Evolutionary conservation across 2,888 invertebrate species (phyloP).

Genomic region (Cerastis leucographa): DNA sequence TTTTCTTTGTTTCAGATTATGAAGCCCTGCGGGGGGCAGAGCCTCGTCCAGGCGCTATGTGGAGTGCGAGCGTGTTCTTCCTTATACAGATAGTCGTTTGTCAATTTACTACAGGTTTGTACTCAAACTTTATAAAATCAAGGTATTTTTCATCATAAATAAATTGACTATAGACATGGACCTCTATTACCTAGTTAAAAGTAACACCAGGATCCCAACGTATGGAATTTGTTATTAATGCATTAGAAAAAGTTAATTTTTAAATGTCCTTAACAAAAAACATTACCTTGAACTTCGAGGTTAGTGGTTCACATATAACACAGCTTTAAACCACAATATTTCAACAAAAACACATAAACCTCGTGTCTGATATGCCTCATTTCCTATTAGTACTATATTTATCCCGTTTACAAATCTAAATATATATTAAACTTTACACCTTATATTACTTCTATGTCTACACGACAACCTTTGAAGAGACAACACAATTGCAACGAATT

Average conservation of each 20-base stretch:
- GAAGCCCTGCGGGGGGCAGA: slow-evolving; percentile 82
- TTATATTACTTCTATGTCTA: no score
- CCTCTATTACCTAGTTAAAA: not conserved
- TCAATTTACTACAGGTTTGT: slow-evolving; percentile 85
- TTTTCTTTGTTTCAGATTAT: slow-evolving; percentile 84
- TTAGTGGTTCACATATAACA: no score
- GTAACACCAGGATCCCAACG: not conserved
- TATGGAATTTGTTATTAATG: not conserved
- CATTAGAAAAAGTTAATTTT: not conserved
- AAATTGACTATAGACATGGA: not conserved
- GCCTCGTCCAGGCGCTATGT: slow-evolving; percentile 87
- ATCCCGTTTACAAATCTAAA: no score
- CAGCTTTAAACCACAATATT: no score
- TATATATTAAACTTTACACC: no score
- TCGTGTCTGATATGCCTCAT: no score
- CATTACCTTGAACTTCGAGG: not conserved
- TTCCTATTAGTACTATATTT: no score
- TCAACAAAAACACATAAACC: no score
- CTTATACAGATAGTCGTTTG: slow-evolving; percentile 87
- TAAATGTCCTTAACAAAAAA: not conserved
- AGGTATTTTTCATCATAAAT: not conserved
- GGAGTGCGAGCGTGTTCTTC: slow-evolving; percentile 84
- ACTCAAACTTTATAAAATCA: not conserved
- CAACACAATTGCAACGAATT: not conserved
- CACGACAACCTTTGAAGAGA: not conserved